phyloP scores from a whole-genome alignment of 2,888 invertebrate species.

The Chironomus tentans region DNA sequence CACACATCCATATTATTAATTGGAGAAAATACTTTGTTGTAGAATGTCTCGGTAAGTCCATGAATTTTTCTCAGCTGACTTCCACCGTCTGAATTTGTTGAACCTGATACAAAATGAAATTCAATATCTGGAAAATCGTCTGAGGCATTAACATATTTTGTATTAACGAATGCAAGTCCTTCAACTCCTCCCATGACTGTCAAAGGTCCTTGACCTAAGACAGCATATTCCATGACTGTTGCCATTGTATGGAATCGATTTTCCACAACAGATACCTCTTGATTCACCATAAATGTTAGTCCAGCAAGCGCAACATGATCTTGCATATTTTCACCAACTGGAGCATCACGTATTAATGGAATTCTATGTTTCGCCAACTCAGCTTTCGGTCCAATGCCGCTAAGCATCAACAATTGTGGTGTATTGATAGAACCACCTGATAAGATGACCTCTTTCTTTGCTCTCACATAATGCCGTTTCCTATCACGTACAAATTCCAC shows the following conservation, averaged over 20 bases:
- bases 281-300: constrained; percentile 69
- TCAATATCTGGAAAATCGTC: constrained; percentile 84
- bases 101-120: constrained; percentile 80
- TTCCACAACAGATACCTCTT: constrained; percentile 69
- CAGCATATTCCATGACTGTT: constrained; percentile 74
- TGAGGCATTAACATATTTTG: constrained; percentile 68
- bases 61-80: constrained; percentile 71
- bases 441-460: constrained; percentile 78
- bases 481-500: constrained; percentile 71
- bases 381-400: constrained; percentile 72
- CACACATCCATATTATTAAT: constrained; percentile 70
- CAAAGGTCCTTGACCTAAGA: constrained; percentile 72
- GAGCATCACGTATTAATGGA: constrained; percentile 68
- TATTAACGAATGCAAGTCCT: constrained; percentile 80
- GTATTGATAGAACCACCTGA: constrained; percentile 89
- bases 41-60: constrained; percentile 65
- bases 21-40: constrained; percentile 62
- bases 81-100: constrained; percentile 79
- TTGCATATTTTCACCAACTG: constrained; percentile 79
- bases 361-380: constrained; percentile 65
- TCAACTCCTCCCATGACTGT: constrained; percentile 85
- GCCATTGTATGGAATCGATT: constrained; percentile 67
- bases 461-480: constrained; percentile 61
- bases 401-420: constrained; percentile 87
- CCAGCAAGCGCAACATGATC: constrained; percentile 85